These are phyloP conservation scores for Gobiocypris rarus DNA, from an alignment of 2,113 vertebrate species.

Conservation along the genomic window DNA sequence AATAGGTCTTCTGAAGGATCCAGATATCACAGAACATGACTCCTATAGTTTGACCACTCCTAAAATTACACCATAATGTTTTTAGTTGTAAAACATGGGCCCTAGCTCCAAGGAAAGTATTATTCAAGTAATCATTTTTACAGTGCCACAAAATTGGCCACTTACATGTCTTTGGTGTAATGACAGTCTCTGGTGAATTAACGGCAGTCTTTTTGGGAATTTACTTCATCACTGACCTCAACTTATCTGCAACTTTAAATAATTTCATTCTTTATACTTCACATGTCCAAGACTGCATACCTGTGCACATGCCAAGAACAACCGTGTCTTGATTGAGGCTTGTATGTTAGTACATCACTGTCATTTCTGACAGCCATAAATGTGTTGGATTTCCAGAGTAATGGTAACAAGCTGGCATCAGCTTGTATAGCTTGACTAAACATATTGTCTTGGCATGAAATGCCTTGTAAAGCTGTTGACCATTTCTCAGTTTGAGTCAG, in stretches of 20 bases:
- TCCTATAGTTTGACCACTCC: background rate
- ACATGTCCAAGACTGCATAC: conserved; percentile 49
- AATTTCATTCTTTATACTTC: conserved; percentile 48
- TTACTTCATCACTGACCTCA: conserved; percentile 35
- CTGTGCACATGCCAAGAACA: conserved; percentile 54
- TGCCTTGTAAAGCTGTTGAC: conserved; percentile 34
- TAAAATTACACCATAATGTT: conserved; percentile 25
- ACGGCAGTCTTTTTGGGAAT: conserved; percentile 35
- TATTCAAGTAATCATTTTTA: conserved; percentile 46
- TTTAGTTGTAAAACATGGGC: conserved; percentile 26
- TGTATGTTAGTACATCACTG: conserved; percentile 51
- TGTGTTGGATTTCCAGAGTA: conserved; percentile 50
- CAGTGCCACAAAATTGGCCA: conserved; percentile 39
- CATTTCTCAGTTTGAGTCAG: conserved; percentile 27
- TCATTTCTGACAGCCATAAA: conserved; percentile 33
- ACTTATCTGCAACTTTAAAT: conserved; percentile 42
- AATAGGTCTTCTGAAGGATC: background rate
- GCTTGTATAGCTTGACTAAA: conserved; percentile 28
- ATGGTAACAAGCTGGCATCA: conserved; percentile 46
- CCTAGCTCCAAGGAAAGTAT: conserved; percentile 20
- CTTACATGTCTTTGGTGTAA: conserved; percentile 45
- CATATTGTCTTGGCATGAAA: conserved; percentile 23
- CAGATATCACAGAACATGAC: conserved; percentile 23
- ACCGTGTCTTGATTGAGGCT: conserved; percentile 56
- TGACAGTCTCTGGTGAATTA: conserved; percentile 41